Conservation (phyloP, 2,797 vertebrate species). For the Vipera ursinii region DNA sequence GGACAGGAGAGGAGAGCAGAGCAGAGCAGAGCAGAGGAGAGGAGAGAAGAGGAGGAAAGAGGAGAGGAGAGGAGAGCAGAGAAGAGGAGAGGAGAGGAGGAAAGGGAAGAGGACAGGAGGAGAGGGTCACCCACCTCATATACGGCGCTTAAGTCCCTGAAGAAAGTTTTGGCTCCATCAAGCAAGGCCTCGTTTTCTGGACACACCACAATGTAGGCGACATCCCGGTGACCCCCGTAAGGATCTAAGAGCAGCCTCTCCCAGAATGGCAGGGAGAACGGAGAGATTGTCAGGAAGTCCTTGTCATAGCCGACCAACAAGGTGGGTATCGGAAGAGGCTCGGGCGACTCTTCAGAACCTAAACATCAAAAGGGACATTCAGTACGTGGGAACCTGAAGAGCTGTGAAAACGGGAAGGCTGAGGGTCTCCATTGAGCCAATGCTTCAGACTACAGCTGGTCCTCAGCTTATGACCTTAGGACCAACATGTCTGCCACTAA, state of each 20-base stretch:
- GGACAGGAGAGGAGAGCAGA: no score
- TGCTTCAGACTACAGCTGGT: not conserved
- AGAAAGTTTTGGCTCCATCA: conserved; percentile 88
- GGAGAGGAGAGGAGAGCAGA: no score
- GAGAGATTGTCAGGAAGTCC: conserved; percentile 94
- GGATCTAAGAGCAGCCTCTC: conserved; percentile 95
- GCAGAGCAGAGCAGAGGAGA: no score
- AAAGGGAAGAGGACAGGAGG: not conserved
- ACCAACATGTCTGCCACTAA: not conserved
- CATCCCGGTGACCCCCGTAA: conserved; percentile 90
- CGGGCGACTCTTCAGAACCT: conserved; percentile 98
- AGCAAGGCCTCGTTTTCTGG: conserved; percentile 90
- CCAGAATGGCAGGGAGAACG: conserved; percentile 94
- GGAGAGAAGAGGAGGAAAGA: no score
- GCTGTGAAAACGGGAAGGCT: not conserved
- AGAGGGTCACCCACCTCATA: conserved; percentile 83
- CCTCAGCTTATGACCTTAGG: not conserved
- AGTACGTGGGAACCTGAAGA: not conserved
- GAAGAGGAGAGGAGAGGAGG: no score
- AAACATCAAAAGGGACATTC: not conserved
- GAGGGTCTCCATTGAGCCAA: not conserved
- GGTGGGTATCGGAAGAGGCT: conserved; percentile 91
- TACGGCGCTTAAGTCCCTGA: conserved; percentile 95
- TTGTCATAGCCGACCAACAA: conserved; percentile 92
- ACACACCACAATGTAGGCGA: conserved; percentile 94